Conservation (phyloP, 2,797 vertebrate genomes). For the Cichlasoma orientale region DNA sequence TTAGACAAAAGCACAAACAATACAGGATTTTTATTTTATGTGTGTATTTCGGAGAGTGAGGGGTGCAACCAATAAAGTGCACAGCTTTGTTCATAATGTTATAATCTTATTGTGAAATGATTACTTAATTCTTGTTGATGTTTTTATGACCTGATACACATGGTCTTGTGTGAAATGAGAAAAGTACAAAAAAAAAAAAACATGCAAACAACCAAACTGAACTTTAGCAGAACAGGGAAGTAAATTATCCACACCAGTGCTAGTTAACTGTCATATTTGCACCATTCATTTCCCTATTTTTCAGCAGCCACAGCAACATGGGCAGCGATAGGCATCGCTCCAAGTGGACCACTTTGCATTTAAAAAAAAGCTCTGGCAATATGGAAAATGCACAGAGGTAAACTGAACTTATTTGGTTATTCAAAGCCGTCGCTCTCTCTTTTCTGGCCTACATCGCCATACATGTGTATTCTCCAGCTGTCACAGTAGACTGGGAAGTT, state of each 20-base stretch:
- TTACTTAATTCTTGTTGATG: slow-evolving; percentile 7
- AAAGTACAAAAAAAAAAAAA: slow-evolving; percentile 6
- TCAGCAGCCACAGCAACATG: slow-evolving; percentile 35
- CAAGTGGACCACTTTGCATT: slow-evolving; percentile 77
- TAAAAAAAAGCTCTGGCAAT: slow-evolving; percentile 35
- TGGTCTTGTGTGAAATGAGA: slow-evolving; percentile 5
- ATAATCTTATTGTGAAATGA: not conserved
- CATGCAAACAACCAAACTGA: slow-evolving; percentile 64
- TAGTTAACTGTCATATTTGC: slow-evolving; percentile 73
- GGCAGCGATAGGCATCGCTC: slow-evolving; percentile 66
- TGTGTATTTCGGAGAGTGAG: not conserved
- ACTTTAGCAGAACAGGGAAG: slow-evolving; percentile 70
- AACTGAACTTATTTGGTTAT: slow-evolving; percentile 79
- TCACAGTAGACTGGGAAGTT: slow-evolving; percentile 52
- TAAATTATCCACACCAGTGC: slow-evolving; percentile 9
- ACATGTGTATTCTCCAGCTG: slow-evolving; percentile 26
- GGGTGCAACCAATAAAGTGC: not conserved
- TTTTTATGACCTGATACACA: slow-evolving; percentile 5
- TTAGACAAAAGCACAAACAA: slow-evolving; percentile 61
- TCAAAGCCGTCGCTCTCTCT: slow-evolving; percentile 71
- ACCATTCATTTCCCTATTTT: slow-evolving; percentile 77
- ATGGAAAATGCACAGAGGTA: slow-evolving; percentile 51
- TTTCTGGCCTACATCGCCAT: slow-evolving; percentile 11
- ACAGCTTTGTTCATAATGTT: not conserved
- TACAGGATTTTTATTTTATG: slow-evolving; percentile 12